Conservation (phyloP, 2,797 vertebrate genomes). For the Phyllotis vaccarum region DNA sequence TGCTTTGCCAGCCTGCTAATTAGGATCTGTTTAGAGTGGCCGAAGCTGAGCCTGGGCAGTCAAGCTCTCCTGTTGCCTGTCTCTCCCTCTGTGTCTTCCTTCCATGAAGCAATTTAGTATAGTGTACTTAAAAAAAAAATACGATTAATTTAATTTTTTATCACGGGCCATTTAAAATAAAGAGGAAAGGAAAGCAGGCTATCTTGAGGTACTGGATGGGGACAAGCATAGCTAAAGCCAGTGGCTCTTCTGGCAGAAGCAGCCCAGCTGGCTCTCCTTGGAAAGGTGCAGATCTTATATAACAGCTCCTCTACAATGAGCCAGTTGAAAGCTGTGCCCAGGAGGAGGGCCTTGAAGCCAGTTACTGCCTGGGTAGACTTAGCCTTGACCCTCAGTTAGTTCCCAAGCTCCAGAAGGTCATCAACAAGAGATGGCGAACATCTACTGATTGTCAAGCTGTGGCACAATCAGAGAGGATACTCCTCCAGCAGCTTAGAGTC, state of each 20-base stretch:
- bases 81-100: neutral
- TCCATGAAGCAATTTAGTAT: conserved; percentile 48
- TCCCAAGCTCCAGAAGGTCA: neutral
- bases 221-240: conserved; percentile 39
- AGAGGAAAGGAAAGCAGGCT: neutral
- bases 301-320: conserved; percentile 46
- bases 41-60: conserved; percentile 66
- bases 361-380: conserved; percentile 3
- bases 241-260: conserved; percentile 51
- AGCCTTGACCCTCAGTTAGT: neutral
- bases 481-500: neutral
- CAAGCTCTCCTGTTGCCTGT: conserved; percentile 63
- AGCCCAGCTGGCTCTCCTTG: neutral
- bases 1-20: conserved; percentile 86
- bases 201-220: conserved; percentile 50
- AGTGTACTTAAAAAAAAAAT: too few species aligned
- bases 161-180: neutral
- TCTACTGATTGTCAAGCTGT: rapidly evolving
- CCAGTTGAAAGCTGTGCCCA: neutral
- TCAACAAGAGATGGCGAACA: neutral
- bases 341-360: conserved; percentile 36
- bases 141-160: conserved; percentile 67
- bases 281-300: conserved; percentile 72
- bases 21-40: conserved; percentile 81
- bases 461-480: neutral